These are phyloP conservation scores for Phenganax stokvisi DNA, from an alignment of 92 coral and sea anemone genomes.

Conservation along the genomic window DNA sequence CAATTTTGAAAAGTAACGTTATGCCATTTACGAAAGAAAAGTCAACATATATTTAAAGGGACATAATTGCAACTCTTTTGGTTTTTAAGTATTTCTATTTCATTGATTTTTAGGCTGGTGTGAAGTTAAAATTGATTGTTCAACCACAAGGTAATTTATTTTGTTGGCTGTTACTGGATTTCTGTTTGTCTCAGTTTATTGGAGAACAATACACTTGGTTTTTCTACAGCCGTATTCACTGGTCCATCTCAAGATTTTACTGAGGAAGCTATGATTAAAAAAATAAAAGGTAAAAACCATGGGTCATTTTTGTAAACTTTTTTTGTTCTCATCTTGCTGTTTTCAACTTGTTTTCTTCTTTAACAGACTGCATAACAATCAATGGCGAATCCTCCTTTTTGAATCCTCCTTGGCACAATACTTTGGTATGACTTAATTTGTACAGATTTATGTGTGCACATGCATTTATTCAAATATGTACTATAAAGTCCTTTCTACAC, in stretches of 20 bases:
- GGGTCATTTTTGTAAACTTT: background rate
- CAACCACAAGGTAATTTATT: constrained; percentile 74
- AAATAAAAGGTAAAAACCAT: constrained; percentile 8
- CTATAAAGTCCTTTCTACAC: too few relatives aligned
- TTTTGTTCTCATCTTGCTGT: background rate
- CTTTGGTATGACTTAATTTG: too few relatives aligned
- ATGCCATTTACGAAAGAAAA: too few relatives aligned
- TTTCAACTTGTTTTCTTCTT: too few relatives aligned
- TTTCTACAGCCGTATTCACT: constrained; percentile 31
- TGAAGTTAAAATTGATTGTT: constrained; percentile 54
- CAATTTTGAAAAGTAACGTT: background rate
- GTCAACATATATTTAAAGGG: too few relatives aligned
- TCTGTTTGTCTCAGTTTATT: background rate
- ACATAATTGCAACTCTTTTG: too few relatives aligned
- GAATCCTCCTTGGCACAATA: too few relatives aligned
- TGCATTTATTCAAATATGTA: too few relatives aligned
- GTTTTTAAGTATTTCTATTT: background rate
- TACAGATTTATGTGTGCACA: too few relatives aligned
- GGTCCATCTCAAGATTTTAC: constrained; percentile 22
- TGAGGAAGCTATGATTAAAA: constrained; percentile 11
- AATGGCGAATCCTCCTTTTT: too few relatives aligned
- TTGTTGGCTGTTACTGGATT: background rate
- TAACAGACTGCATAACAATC: too few relatives aligned
- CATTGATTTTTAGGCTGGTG: constrained; percentile 51
- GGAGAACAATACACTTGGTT: background rate